Conservation (phyloP, 2,113 vertebrate species). For the Oncorhynchus tshawytscha region DNA sequence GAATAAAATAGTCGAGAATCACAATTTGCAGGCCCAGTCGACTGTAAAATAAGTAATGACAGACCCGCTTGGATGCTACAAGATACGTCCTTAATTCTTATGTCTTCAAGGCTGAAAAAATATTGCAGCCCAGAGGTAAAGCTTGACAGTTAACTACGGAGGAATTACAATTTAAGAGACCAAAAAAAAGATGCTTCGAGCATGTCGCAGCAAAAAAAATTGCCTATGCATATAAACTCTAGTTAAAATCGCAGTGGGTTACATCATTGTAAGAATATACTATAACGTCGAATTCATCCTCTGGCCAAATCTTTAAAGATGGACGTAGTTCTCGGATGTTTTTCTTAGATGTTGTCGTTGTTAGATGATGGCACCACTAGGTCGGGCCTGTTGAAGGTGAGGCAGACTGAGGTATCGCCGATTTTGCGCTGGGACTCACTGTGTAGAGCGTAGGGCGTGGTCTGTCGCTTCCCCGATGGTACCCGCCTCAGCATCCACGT, state of each 20-base stretch:
- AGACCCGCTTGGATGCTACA: background rate
- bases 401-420: constrained; percentile 50
- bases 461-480: constrained; percentile 61
- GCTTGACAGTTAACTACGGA: background rate
- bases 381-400: constrained; percentile 66
- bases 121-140: background rate
- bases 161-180: background rate
- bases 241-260: constrained; percentile 30
- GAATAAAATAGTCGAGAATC: constrained; percentile 29
- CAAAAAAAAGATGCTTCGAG: background rate
- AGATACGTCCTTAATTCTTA: constrained; percentile 1
- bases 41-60: constrained; percentile 28
- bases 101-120: background rate
- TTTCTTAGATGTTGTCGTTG: background rate
- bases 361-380: constrained; percentile 30
- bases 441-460: constrained; percentile 61
- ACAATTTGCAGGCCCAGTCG: constrained; percentile 27
- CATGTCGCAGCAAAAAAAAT: constrained; percentile 62
- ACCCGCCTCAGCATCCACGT: constrained; percentile 37
- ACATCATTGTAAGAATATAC: constrained; percentile 51
- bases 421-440: constrained; percentile 22
- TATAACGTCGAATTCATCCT: background rate
- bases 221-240: constrained; percentile 34
- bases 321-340: background rate
- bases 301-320: background rate